Evolutionary conservation across 2,888 invertebrate species (phyloP).

Genomic region (Caenorhabditis plicata): DNA sequence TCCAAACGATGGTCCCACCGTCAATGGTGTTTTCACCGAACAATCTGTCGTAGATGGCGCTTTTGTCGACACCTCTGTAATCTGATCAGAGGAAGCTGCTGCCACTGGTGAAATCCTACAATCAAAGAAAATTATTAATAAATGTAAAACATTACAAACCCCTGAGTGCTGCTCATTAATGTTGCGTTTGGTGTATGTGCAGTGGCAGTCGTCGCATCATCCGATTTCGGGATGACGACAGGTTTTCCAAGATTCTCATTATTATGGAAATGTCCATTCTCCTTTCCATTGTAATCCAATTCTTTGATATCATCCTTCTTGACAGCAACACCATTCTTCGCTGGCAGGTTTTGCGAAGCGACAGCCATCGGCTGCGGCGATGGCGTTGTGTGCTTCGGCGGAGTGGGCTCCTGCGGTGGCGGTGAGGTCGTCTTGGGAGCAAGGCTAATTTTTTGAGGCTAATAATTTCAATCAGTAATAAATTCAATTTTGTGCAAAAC

Average conservation of each 20-base stretch:
- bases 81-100: slow-evolving; percentile 14
- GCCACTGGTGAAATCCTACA: slow-evolving; percentile 9
- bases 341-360: slow-evolving; percentile 6
- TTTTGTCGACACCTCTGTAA: slow-evolving; percentile 8
- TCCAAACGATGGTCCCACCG: slow-evolving; percentile 13
- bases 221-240: not conserved
- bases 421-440: slow-evolving; percentile 34
- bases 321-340: not conserved
- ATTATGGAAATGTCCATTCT: slow-evolving; percentile 6
- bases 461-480: not conserved
- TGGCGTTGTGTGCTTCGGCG: slow-evolving; percentile 16
- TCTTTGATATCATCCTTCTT: slow-evolving; percentile 25
- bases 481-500: not conserved
- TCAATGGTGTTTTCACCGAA: slow-evolving; percentile 16
- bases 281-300: slow-evolving; percentile 26
- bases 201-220: not conserved
- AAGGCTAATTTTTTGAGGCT: slow-evolving; percentile 37
- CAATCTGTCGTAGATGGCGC: not conserved
- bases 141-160: not conserved
- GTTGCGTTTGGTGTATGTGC: slow-evolving; percentile 13
- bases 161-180: slow-evolving; percentile 26
- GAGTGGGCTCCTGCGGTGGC: slow-evolving; percentile 47
- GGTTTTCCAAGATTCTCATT: too few species aligned
- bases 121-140: not conserved
- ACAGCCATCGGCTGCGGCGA: slow-evolving; percentile 15